These are phyloP conservation scores for Eucera pruinosa DNA, from an alignment of 2,888 invertebrate species.

Conservation along the genomic window DNA sequence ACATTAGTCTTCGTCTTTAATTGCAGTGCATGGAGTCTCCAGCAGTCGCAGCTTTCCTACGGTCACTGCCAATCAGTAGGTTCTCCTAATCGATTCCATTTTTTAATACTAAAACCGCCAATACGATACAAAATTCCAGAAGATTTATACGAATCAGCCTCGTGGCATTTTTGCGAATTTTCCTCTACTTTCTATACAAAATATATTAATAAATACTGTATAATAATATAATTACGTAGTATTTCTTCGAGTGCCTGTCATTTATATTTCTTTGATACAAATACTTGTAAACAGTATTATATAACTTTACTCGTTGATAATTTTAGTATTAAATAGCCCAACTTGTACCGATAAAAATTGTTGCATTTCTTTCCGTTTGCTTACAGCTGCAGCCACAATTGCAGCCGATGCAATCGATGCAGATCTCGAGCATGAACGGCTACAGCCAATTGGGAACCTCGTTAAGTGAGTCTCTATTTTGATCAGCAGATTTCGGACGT, in stretches of 20 bases:
- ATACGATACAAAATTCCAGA: too few species aligned
- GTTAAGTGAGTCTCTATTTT: slow-evolving; percentile 81
- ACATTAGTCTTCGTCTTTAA: slow-evolving; percentile 9
- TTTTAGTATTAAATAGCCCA: too few species aligned
- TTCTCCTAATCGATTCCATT: not conserved
- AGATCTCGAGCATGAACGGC: slow-evolving; percentile 84
- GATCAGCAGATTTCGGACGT: not conserved
- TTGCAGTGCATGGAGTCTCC: slow-evolving; percentile 82
- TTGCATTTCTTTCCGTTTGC: not conserved
- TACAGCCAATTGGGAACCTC: slow-evolving; percentile 83
- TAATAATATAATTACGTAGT: too few species aligned
- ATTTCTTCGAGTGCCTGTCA: too few species aligned
- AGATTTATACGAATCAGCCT: too few species aligned
- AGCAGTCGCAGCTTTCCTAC: slow-evolving; percentile 83
- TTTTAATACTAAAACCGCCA: not conserved
- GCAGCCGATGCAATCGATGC: slow-evolving; percentile 84
- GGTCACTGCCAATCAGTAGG: slow-evolving; percentile 81
- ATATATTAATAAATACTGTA: too few species aligned
- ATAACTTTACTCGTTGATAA: too few species aligned
- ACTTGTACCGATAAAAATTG: not conserved
- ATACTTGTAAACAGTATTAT: too few species aligned
- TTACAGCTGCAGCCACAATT: slow-evolving; percentile 81
- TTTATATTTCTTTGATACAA: too few species aligned
- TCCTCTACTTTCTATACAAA: too few species aligned
- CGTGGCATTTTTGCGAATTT: too few species aligned